These are phyloP conservation scores for Prorops nasuta DNA, from an alignment of 1,140 invertebrate genomes.

Conservation along the genomic window DNA sequence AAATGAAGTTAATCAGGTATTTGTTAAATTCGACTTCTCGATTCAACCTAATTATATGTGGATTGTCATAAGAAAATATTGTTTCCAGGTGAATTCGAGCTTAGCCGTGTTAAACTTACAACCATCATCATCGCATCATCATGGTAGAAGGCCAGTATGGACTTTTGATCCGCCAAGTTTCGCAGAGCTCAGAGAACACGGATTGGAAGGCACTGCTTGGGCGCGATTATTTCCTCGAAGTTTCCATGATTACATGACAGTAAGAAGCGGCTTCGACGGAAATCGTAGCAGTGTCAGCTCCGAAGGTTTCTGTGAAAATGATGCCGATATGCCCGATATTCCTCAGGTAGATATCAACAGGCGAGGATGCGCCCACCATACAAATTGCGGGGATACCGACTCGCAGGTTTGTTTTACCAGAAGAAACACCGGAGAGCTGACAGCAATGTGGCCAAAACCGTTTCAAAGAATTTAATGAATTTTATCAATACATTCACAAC, in stretches of 20 bases:
- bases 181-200: conserved; percentile 45
- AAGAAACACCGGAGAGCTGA: too few relatives aligned
- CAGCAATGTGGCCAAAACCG: too few relatives aligned
- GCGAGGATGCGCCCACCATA: conserved; percentile 40
- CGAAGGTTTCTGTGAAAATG: conserved; percentile 94
- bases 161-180: conserved; percentile 54
- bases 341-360: conserved; percentile 41
- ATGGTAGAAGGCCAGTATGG: conserved; percentile 46
- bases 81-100: conserved; percentile 75
- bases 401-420: conserved; percentile 65
- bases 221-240: conserved; percentile 47
- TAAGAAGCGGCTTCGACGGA: conserved; percentile 61
- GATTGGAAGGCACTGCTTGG: too few relatives aligned
- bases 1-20: conserved; percentile 61
- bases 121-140: conserved; percentile 58
- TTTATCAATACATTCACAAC: too few relatives aligned
- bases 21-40: not conserved
- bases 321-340: conserved; percentile 64
- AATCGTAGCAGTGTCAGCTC: conserved; percentile 91
- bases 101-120: conserved; percentile 75
- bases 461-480: too few relatives aligned
- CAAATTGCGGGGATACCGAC: conserved; percentile 61
- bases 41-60: too few relatives aligned
- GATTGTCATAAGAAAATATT: too few relatives aligned
- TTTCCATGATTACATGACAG: conserved; percentile 44